Percentiles rank a stretch among this genome's conserved stretches.
phyloP scores from a whole-genome alignment of 2,797 vertebrate genomes.

The Trichosurus vulpecula region DNA sequence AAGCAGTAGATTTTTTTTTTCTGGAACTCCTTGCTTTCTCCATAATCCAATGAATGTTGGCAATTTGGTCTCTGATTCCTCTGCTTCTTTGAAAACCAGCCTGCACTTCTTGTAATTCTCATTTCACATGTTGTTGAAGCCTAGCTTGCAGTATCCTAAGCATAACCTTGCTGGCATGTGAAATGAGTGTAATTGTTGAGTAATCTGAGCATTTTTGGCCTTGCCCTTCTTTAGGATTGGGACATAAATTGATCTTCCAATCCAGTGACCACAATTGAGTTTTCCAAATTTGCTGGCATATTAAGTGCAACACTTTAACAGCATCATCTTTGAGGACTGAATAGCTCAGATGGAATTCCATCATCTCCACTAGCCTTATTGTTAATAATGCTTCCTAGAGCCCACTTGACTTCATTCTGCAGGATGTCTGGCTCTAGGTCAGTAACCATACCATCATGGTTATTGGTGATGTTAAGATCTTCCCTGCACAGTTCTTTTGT shows the following conservation, averaged over 20 bases:
- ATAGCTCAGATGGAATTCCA: neutral
- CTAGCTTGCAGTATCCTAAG: neutral
- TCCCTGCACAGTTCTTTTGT: neutral
- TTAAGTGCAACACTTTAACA: neutral
- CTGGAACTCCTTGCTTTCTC: neutral
- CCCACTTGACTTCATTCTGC: neutral
- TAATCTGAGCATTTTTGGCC: neutral
- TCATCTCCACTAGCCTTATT: neutral
- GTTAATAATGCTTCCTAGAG: neutral
- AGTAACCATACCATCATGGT: neutral
- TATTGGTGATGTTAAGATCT: neutral
- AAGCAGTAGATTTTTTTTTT: neutral
- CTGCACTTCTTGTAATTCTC: neutral
- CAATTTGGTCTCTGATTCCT: neutral
- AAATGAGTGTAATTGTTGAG: neutral
- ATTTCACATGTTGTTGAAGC: neutral
- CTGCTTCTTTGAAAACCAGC: neutral
- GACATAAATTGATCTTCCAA: neutral
- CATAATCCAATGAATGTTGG: neutral
- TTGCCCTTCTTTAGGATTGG: neutral
- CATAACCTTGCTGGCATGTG: neutral
- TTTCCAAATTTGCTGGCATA: neutral
- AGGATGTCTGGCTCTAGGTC: neutral
- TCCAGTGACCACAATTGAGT: neutral
- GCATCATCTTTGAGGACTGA: neutral